Evolutionary conservation across 2,113 vertebrate genomes (phyloP).

Genomic region (Chionodraco myersi): DNA sequence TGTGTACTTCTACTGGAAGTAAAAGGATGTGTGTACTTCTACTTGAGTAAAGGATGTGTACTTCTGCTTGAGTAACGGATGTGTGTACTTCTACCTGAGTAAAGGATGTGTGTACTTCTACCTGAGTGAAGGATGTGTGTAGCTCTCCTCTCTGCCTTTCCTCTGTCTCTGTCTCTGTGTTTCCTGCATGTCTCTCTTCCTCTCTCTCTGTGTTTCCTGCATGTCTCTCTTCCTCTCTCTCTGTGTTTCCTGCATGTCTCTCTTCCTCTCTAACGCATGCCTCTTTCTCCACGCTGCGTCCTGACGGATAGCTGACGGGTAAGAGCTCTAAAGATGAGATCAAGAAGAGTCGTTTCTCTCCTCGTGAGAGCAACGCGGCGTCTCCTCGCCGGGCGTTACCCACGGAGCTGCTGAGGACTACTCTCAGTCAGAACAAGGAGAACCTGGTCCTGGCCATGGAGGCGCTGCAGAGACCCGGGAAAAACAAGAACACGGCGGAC

Average conservation of each 20-base stretch:
- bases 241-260: conserved; percentile 39
- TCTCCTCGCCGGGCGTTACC: conserved; percentile 41
- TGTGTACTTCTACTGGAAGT: too few relatives aligned
- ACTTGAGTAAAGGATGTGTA: too few relatives aligned
- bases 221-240: conserved; percentile 24
- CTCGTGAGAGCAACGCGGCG: conserved; percentile 8
- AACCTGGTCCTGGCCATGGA: conserved; percentile 39
- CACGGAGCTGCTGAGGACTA: conserved; percentile 41
- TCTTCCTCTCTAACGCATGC: conserved; percentile 69
- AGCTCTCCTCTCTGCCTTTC: too few relatives aligned
- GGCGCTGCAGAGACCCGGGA: conserved; percentile 9
- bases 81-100: too few relatives aligned
- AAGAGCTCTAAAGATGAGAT: conserved; percentile 41
- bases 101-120: too few relatives aligned
- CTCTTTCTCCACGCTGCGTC: conserved; percentile 72
- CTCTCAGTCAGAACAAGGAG: conserved; percentile 47
- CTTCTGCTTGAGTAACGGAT: too few relatives aligned
- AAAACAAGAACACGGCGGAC: conserved; percentile 1
- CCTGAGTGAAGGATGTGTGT: too few relatives aligned
- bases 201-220: conserved; percentile 52
- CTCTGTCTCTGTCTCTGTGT: not conserved
- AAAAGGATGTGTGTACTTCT: too few relatives aligned
- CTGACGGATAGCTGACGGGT: conserved; percentile 78
- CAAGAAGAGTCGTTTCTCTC: conserved; percentile 28
- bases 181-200: conserved; percentile 36